Percentiles rank a stretch among this genome's conserved stretches.
phyloP scores from a whole-genome alignment of 2,797 vertebrate genomes.

The Peromyscus attwateri region DNA sequence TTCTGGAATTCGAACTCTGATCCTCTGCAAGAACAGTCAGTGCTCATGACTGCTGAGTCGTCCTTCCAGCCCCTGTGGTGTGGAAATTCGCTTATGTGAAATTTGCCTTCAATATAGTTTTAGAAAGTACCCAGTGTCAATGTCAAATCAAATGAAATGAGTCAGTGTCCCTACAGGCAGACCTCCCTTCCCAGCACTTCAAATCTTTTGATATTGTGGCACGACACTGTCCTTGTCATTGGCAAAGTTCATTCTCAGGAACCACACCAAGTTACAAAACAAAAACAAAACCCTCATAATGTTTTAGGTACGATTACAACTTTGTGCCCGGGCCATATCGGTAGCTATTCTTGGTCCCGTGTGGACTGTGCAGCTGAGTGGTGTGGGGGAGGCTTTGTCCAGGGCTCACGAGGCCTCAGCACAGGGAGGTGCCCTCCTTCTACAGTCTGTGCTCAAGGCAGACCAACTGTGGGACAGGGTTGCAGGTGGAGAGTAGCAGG shows the following conservation, averaged over 20 bases:
- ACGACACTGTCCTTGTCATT: background rate
- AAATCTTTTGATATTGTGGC: background rate
- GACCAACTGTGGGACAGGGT: background rate
- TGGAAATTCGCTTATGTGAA: background rate
- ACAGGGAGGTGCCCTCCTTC: accelerated
- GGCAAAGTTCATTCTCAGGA: background rate
- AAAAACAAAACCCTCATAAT: background rate
- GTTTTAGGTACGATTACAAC: background rate
- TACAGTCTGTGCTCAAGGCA: background rate
- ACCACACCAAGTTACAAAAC: background rate
- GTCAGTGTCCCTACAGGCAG: background rate
- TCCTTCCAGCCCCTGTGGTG: background rate
- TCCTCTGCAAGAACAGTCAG: background rate
- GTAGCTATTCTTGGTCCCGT: background rate
- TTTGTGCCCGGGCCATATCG: background rate
- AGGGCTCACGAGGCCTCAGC: background rate
- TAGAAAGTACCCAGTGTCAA: background rate
- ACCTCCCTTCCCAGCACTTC: background rate
- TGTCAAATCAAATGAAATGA: background rate
- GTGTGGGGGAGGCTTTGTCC: background rate
- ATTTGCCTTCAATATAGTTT: background rate
- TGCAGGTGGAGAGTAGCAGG: background rate
- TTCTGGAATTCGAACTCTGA: background rate
- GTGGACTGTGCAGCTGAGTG: background rate
- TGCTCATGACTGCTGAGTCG: background rate